Evolutionary conservation across 2,797 vertebrate genomes (phyloP).

Genomic region (Sebastes melanostomus): DNA sequence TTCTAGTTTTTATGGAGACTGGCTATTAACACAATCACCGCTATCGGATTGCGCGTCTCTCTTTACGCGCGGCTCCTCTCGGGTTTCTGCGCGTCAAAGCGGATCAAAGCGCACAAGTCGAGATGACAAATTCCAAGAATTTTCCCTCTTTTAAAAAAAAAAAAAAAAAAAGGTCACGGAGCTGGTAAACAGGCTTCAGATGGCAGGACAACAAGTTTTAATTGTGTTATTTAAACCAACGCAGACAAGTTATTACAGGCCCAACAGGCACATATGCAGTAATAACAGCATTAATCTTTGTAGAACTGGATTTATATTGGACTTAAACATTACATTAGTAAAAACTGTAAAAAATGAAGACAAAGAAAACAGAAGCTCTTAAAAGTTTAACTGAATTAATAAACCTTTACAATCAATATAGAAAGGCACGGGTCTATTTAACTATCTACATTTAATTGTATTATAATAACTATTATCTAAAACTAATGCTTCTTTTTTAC

Average conservation of each 20-base stretch:
- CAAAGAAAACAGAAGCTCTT: not conserved
- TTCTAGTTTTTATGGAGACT: slow-evolving; percentile 74
- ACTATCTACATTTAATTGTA: not conserved
- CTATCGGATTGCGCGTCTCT: slow-evolving; percentile 78
- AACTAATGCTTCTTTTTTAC: not conserved
- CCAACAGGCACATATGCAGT: not conserved
- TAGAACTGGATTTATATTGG: not conserved
- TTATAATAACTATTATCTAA: fast-evolving
- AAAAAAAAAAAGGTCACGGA: slow-evolving; percentile 39
- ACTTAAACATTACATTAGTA: not conserved
- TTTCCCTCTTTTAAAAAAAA: slow-evolving; percentile 26
- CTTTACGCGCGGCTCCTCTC: slow-evolving; percentile 66
- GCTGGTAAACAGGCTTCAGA: slow-evolving; percentile 42
- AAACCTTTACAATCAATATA: not conserved
- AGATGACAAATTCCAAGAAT: slow-evolving; percentile 73
- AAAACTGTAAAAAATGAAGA: not conserved
- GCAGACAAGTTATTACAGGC: not conserved
- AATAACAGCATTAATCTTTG: not conserved
- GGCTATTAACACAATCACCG: slow-evolving; percentile 79
- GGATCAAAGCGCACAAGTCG: slow-evolving; percentile 74
- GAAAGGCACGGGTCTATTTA: not conserved
- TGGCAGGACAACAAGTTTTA: slow-evolving; percentile 28
- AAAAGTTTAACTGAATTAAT: not conserved
- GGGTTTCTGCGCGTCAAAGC: slow-evolving; percentile 67
- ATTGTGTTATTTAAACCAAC: slow-evolving; percentile 23